Percentiles rank a stretch among this genome's conserved stretches.
Conservation (phyloP, 92 coral and sea anemone species). For the Pocillopora grandis region DNA sequence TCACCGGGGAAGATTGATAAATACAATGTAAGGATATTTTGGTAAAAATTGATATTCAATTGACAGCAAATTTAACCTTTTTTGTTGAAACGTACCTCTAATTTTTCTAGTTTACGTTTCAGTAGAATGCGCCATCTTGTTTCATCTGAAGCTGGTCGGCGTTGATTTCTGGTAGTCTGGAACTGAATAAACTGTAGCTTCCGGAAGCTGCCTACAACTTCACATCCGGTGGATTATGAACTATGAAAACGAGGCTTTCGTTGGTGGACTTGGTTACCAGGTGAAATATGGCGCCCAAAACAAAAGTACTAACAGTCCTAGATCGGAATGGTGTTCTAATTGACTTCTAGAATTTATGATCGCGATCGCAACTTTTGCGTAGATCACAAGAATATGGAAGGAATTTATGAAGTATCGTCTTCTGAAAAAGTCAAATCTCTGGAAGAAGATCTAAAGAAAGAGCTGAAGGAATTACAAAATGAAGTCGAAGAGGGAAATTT, state of each 20-base stretch:
- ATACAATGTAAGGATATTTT: background rate
- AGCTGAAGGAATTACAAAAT: slow-evolving; percentile 89
- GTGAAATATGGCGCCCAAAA: slow-evolving; percentile 43
- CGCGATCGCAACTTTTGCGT: background rate
- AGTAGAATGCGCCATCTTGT: slow-evolving; percentile 6
- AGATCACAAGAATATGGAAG: slow-evolving; percentile 66
- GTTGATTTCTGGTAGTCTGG: background rate
- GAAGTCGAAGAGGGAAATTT: slow-evolving; percentile 96
- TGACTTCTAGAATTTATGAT: slow-evolving; percentile 19
- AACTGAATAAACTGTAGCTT: background rate
- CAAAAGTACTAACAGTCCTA: background rate
- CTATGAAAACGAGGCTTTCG: slow-evolving; percentile 1
- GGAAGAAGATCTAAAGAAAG: slow-evolving; percentile 92
- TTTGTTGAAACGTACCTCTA: slow-evolving; percentile 1
- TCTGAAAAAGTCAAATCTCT: slow-evolving; percentile 86
- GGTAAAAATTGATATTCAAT: background rate
- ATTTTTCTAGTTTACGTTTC: background rate
- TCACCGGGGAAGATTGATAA: background rate
- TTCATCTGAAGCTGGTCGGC: background rate
- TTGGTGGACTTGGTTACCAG: slow-evolving; percentile 24
- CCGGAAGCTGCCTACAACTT: background rate
- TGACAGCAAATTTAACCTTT: no score
- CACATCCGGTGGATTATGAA: background rate
- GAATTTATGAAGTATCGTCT: slow-evolving; percentile 90
- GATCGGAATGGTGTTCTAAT: slow-evolving; percentile 11